phyloP scores from a whole-genome alignment of 30 jellyfish, hydroid and myxozoan species.

The Rhopilema esculentum region DNA sequence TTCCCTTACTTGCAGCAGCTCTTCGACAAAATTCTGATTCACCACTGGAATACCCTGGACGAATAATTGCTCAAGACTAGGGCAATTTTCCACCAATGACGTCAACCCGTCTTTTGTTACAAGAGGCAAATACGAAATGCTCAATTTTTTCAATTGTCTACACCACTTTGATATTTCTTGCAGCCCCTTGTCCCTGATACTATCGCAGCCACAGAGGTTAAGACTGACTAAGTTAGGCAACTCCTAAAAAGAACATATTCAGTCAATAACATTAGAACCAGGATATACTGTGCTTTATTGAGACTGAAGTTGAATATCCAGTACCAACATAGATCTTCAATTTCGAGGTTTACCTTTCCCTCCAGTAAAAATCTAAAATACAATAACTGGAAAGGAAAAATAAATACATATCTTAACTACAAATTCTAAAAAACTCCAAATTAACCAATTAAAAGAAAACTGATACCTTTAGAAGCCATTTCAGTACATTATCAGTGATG shows the following conservation, averaged over 20 bases:
- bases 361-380: too few relatives aligned
- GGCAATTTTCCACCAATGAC: slow-evolving; percentile 14
- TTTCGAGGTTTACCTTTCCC: too few relatives aligned
- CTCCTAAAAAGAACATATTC: slow-evolving; percentile 18
- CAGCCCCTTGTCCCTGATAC: slow-evolving; percentile 38
- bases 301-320: too few relatives aligned
- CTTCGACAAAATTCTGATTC: slow-evolving; percentile 13
- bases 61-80: slow-evolving; percentile 1
- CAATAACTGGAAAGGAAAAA: too few relatives aligned
- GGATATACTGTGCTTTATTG: too few relatives aligned
- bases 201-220: slow-evolving; percentile 41
- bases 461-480: slow-evolving; percentile 58
- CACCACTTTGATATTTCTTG: neutral
- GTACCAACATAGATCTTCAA: too few relatives aligned
- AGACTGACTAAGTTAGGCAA: slow-evolving; percentile 18
- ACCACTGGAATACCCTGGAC: slow-evolving; percentile 24
- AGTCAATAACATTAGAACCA: too few relatives aligned
- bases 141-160: neutral
- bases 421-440: too few relatives aligned
- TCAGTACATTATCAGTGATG: slow-evolving; percentile 43
- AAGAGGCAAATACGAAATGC: slow-evolving; percentile 32
- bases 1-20: slow-evolving; percentile 10
- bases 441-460: neutral
- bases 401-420: too few relatives aligned
- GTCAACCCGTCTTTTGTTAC: slow-evolving; percentile 32